Evolutionary conservation across 2,888 invertebrate species (phyloP).

Genomic region (Anorthoa munda): DNA sequence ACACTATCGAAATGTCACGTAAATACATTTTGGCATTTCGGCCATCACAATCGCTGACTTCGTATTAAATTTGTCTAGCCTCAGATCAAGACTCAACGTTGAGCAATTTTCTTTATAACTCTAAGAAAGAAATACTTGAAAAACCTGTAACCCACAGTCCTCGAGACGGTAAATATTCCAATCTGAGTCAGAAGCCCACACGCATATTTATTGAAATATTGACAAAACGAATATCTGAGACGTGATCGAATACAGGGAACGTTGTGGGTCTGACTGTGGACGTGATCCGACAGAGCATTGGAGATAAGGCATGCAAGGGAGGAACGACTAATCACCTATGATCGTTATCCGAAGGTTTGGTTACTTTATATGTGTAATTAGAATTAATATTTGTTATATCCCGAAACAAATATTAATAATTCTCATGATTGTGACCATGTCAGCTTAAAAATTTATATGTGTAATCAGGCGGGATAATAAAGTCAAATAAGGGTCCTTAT

Average conservation of each 20-base stretch:
- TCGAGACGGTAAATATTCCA: slow-evolving; percentile 30
- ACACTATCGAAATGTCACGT: too few relatives aligned
- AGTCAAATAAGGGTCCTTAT: background rate
- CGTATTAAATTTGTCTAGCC: too few relatives aligned
- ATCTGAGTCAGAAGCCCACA: slow-evolving; percentile 25
- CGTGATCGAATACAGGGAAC: slow-evolving; percentile 45
- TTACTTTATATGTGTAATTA: background rate
- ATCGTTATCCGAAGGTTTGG: background rate
- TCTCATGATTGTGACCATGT: too few relatives aligned
- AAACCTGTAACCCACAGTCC: background rate
- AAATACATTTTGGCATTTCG: too few relatives aligned
- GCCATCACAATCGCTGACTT: too few relatives aligned
- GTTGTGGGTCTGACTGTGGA: slow-evolving; percentile 18
- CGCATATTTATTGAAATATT: slow-evolving; percentile 47
- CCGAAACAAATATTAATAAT: too few relatives aligned
- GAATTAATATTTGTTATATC: too few relatives aligned
- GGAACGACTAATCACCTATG: background rate
- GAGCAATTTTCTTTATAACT: background rate
- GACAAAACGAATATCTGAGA: slow-evolving; percentile 36
- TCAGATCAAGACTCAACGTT: background rate
- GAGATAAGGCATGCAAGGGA: background rate
- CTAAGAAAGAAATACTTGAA: background rate
- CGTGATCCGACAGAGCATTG: slow-evolving; percentile 9
- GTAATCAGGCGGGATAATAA: background rate
- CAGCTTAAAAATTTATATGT: too few relatives aligned